A percentile compares a stretch with the other conserved stretches of the same genome.
These are phyloP conservation scores for Phyllostomus discolor DNA, from an alignment of 2,113 vertebrate species.

Conservation along the genomic window DNA sequence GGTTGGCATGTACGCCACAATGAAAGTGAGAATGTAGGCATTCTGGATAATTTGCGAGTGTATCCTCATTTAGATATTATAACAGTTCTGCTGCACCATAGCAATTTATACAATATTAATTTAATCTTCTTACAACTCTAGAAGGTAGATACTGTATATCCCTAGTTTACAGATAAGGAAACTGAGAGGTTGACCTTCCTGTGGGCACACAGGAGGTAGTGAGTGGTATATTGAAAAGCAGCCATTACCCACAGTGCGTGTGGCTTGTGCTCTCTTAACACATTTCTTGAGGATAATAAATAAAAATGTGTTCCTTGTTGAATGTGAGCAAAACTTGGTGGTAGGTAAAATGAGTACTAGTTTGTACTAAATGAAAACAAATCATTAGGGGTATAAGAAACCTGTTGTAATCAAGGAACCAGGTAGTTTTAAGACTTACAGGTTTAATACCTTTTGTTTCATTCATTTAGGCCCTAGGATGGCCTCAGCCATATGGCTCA, in stretches of 20 bases:
- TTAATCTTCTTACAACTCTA: background rate
- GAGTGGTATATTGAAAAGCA: background rate
- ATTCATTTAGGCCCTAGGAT: background rate
- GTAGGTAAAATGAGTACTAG: background rate
- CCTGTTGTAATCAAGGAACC: background rate
- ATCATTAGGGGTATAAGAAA: background rate
- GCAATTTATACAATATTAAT: background rate
- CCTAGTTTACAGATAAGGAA: background rate
- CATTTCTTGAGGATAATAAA: conserved; percentile 33
- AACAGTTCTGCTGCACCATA: background rate
- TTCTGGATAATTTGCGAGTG: conserved; percentile 5
- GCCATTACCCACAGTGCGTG: background rate
- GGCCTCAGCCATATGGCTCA: background rate
- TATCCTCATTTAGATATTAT: background rate
- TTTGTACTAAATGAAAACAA: conserved; percentile 24
- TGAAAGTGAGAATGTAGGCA: conserved; percentile 12
- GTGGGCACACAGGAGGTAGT: background rate
- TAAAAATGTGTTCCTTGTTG: background rate
- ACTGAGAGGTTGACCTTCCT: background rate
- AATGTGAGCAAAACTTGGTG: background rate
- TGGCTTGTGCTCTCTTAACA: background rate
- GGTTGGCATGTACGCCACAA: background rate
- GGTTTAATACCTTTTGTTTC: background rate
- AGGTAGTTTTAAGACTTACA: background rate
- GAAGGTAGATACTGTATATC: background rate